Evolutionary conservation across 2,113 vertebrate species (phyloP), one percentile per base, ranked within the genome.

Genomic region (Bubo blakistoni): DNA sequence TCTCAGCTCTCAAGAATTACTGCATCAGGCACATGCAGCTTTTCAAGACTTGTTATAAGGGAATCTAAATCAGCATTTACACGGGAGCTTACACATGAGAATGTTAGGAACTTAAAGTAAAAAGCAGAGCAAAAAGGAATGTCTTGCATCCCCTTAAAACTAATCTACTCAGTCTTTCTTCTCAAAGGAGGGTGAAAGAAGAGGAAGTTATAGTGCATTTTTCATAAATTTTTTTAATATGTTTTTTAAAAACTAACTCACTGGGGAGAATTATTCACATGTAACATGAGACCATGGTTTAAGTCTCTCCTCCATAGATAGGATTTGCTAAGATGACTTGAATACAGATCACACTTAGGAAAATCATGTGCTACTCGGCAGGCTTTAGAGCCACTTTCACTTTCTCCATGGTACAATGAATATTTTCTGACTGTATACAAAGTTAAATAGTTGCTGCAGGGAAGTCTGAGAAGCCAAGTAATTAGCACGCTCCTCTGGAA

Each of bases 401-500:
- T 66, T 73, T 86, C 72, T 67, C 86, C 29, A 69, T 18, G 79
- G 82, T 49, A 90, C 42, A 49, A 86, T 13, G 71, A 88, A 29
- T 92, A 95, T 92, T 86, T 90, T 88, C 82, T 90, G 80, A 90
- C 26, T 54, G 29, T 66, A 66, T 25, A 76, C 21, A 8, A 77
- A 93, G 51, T 20, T 77, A 82, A 96, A 86, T 18, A 74, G 86
- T 47, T 91, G 83, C 94, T 96, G 46, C 77, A 91, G 91, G 94
- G 82, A 94, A 94, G 86, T 29, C 55, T n/a, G 67, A 88, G 86
- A 80, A 93, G 59, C 47, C 81, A 93, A 92, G 88, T 34, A 54
- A 96, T 95, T 91, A 96, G 49, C 32, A 42, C 71, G 55, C 42
- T 96, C 72, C 42, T 70, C 72, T 91, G 94, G 86, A 92, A 95